Conservation (phyloP, 2,888 invertebrate genomes). For the Drepanosiphum platanoidis region DNA sequence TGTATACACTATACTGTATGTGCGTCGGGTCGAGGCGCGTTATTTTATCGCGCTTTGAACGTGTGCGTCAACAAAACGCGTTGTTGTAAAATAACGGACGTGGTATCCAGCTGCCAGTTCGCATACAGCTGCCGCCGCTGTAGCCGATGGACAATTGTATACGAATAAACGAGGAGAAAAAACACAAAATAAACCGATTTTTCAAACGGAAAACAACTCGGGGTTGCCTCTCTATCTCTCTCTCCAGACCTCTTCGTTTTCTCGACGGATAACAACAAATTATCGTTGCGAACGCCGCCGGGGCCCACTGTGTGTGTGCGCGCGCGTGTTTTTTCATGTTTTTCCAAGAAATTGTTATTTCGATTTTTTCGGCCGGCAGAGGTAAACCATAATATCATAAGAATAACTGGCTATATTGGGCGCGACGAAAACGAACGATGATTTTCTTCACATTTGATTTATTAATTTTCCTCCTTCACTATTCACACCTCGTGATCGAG, state of each 20-base stretch:
- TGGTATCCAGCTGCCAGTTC: neutral
- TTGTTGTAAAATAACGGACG: neutral
- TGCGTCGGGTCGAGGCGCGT: neutral
- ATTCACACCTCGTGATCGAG: too few relatives aligned
- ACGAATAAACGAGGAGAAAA: neutral
- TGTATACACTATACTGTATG: too few relatives aligned
- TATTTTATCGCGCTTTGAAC: neutral
- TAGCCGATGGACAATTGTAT: neutral
- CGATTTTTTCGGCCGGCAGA: neutral
- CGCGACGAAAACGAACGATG: too few relatives aligned
- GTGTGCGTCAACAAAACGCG: neutral
- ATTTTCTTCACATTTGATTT: too few relatives aligned
- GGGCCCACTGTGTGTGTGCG: neutral
- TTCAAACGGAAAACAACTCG: neutral
- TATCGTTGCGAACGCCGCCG: neutral
- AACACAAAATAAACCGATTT: neutral
- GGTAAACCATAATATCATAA: too few relatives aligned
- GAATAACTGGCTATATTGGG: neutral
- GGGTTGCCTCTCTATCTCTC: too few relatives aligned
- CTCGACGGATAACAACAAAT: neutral
- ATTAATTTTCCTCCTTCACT: too few relatives aligned
- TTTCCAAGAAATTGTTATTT: neutral
- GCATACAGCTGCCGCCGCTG: neutral
- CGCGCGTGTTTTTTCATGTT: neutral
- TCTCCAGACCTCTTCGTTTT: neutral